Evolutionary conservation across 2,113 vertebrate genomes (phyloP).

Genomic region (Misgurnus mizolepis): DNA sequence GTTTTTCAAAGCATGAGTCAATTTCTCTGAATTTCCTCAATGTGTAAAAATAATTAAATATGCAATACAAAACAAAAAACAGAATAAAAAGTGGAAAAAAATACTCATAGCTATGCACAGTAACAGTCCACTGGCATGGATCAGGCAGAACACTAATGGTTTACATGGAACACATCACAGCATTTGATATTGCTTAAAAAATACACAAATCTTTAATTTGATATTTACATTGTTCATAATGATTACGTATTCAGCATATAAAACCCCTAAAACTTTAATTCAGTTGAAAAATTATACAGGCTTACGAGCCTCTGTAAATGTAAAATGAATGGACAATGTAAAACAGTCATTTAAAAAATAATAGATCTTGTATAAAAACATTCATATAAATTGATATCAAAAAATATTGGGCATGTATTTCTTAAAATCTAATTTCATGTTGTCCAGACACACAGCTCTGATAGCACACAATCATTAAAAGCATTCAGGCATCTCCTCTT

Average conservation of each 20-base stretch:
- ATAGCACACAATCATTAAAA: slow-evolving; percentile 27
- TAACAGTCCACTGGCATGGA: not conserved
- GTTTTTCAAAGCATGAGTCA: too few species aligned
- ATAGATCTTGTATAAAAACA: too few species aligned
- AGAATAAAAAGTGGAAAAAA: too few species aligned
- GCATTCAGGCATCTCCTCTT: slow-evolving; percentile 64
- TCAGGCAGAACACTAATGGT: not conserved
- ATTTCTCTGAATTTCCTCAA: too few species aligned
- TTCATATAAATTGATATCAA: not conserved
- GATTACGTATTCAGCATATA: not conserved
- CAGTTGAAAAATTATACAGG: not conserved
- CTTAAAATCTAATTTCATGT: not conserved
- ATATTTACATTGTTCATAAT: too few species aligned
- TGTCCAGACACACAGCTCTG: not conserved
- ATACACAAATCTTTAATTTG: not conserved
- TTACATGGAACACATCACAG: not conserved
- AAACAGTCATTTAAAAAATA: too few species aligned
- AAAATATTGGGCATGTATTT: not conserved
- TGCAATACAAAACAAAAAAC: too few species aligned
- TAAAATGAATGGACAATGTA: too few species aligned
- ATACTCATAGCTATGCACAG: too few species aligned
- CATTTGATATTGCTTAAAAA: not conserved
- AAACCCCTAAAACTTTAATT: not conserved
- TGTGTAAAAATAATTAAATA: too few species aligned
- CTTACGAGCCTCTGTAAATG: not conserved